These are phyloP conservation scores for Oopsacas minuta DNA, from an alignment of 37 sponge, comb jelly and placozoan species.

Conservation along the genomic window DNA sequence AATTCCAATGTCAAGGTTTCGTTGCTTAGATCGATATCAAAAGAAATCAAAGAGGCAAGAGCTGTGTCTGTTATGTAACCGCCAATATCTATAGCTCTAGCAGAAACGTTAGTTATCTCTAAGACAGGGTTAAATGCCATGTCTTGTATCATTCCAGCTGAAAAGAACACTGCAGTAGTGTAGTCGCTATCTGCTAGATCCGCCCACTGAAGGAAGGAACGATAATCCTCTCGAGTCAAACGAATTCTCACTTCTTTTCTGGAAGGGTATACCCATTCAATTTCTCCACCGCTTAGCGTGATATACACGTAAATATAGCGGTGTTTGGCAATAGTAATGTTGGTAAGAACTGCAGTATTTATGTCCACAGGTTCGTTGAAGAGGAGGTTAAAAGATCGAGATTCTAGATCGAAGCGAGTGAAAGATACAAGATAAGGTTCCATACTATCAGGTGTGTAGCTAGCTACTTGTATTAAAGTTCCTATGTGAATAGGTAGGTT, in stretches of 20 bases:
- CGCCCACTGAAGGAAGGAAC: slow-evolving; percentile 38
- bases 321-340: background rate
- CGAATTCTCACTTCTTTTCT: slow-evolving; percentile 34
- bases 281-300: slow-evolving; percentile 42
- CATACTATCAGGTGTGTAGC: slow-evolving; percentile 11
- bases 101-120: slow-evolving; percentile 36
- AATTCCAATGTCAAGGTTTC: slow-evolving; percentile 52
- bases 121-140: slow-evolving; percentile 42
- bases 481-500: background rate
- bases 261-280: slow-evolving; percentile 40
- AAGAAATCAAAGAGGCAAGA: slow-evolving; percentile 38
- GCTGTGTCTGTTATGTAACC: slow-evolving; percentile 43
- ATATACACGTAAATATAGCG: background rate
- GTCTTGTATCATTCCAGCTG: slow-evolving; percentile 38
- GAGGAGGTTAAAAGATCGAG: slow-evolving; percentile 46
- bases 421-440: slow-evolving; percentile 4
- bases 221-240: slow-evolving; percentile 46
- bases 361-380: slow-evolving; percentile 68
- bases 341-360: background rate
- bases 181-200: slow-evolving; percentile 31
- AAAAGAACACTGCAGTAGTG: slow-evolving; percentile 50
- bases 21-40: slow-evolving; percentile 46
- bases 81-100: slow-evolving; percentile 25
- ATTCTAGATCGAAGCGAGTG: slow-evolving; percentile 42
- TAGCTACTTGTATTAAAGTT: background rate